phyloP scores from a whole-genome alignment of 2,888 invertebrate species.

The Coremacera marginata region DNA sequence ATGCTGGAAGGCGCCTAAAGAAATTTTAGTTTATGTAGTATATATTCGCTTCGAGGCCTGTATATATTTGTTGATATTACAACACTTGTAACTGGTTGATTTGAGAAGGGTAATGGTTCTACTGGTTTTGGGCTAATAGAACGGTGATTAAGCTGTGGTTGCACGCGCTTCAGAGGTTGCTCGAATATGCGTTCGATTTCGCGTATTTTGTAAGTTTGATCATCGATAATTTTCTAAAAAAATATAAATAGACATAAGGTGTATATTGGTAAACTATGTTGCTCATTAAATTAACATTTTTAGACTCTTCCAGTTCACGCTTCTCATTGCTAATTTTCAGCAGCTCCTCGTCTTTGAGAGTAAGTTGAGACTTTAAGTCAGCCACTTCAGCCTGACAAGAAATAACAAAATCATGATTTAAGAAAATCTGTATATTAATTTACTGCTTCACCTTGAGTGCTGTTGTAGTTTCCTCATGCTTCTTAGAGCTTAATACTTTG shows the following conservation, averaged over 20 bases:
- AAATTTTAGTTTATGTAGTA: not conserved
- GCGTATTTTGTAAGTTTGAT: constrained; percentile 46
- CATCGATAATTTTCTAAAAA: constrained; percentile 45
- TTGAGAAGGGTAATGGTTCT: not conserved
- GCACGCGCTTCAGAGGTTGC: constrained; percentile 42
- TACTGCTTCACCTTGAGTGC: not conserved
- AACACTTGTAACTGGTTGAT: not conserved
- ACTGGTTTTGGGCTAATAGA: not conserved
- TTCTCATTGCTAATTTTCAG: constrained; percentile 30
- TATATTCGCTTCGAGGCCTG: not conserved
- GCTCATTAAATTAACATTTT: too few relatives aligned
- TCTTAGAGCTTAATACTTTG: not conserved
- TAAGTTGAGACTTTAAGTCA: not conserved
- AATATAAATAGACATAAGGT: not conserved
- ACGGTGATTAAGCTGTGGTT: constrained; percentile 14
- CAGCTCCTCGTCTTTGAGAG: constrained; percentile 10
- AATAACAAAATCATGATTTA: not conserved
- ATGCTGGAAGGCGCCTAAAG: not conserved
- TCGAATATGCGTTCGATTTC: constrained; percentile 47
- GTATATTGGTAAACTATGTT: too few relatives aligned
- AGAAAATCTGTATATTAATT: not conserved
- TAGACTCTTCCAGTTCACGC: constrained; percentile 42
- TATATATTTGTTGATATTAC: not conserved
- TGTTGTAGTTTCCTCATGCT: not conserved
- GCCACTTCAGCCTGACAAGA: not conserved